Percentiles rank a stretch among this genome's conserved stretches.
Conservation (phyloP, 1,140 invertebrate species). For the Tetramorium simillimum region DNA sequence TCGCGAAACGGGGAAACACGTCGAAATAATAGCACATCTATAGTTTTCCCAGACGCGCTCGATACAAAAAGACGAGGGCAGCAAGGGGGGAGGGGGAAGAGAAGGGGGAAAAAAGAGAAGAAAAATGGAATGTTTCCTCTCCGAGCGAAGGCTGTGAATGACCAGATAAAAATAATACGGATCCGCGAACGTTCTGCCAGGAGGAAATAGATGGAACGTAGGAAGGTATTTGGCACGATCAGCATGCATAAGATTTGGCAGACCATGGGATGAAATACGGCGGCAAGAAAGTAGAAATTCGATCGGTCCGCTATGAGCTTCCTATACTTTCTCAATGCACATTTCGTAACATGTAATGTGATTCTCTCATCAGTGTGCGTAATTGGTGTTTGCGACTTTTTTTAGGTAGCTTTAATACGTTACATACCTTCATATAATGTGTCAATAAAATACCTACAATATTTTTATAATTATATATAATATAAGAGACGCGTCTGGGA, state of each 20-base stretch:
- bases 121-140: conserved; percentile 26
- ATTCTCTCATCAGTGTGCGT: conserved; percentile 8
- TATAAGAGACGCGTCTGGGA: background rate
- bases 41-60: conserved; percentile 42
- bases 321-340: conserved; percentile 60
- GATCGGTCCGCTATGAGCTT: conserved; percentile 62
- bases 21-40: conserved; percentile 43
- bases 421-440: background rate
- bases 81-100: background rate
- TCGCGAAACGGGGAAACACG: conserved; percentile 56
- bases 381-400: background rate
- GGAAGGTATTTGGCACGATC: conserved; percentile 73
- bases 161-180: conserved; percentile 75
- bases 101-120: background rate
- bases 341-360: conserved; percentile 17
- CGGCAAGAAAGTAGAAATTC: conserved; percentile 73
- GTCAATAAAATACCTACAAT: background rate
- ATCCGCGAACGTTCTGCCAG: conserved; percentile 66
- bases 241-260: conserved; percentile 73
- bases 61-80: background rate
- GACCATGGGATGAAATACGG: conserved; percentile 64
- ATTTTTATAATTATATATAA: too few relatives aligned
- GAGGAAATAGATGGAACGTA: conserved; percentile 70
- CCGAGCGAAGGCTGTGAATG: conserved; percentile 67
- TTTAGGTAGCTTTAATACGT: background rate